A percentile compares a stretch with the other conserved stretches of the same genome.
Conservation (phyloP, 64 coral and sea anemone species). For the Porites lutea region DNA sequence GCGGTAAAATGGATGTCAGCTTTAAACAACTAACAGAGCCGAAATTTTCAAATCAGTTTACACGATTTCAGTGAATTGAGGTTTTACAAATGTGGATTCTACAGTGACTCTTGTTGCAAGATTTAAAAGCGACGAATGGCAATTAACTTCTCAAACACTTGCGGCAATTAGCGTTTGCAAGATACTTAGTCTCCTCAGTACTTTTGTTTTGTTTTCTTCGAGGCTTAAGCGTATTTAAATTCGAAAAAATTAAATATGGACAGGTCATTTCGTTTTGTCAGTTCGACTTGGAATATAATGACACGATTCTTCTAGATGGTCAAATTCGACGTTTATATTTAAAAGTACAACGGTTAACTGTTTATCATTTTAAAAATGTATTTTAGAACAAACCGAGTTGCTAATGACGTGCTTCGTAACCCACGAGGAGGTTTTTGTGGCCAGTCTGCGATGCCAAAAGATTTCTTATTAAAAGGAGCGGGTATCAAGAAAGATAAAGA, state of each 20-base stretch:
- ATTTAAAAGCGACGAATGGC: background rate
- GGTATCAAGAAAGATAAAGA: background rate
- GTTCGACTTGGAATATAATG: background rate
- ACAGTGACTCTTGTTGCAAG: background rate
- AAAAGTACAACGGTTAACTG: slow-evolving; percentile 7
- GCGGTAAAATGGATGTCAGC: background rate
- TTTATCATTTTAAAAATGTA: slow-evolving; percentile 3
- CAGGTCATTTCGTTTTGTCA: too few relatives aligned
- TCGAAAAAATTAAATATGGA: too few relatives aligned
- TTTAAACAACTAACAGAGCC: background rate
- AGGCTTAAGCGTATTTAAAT: background rate
- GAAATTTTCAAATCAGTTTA: background rate
- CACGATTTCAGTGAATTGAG: background rate
- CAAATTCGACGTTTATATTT: background rate
- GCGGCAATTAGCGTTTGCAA: slow-evolving; percentile 13
- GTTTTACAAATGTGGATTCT: background rate
- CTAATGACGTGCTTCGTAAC: background rate
- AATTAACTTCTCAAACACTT: slow-evolving; percentile 13
- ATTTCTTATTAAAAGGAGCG: slow-evolving; percentile 18
- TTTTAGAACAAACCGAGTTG: background rate
- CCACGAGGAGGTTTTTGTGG: background rate
- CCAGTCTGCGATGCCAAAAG: background rate
- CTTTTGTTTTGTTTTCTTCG: background rate
- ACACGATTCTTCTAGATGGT: background rate
- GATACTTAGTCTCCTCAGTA: background rate